Conservation (phyloP, 1,140 invertebrate species). For the Caenorhabditis tropicalis region DNA sequence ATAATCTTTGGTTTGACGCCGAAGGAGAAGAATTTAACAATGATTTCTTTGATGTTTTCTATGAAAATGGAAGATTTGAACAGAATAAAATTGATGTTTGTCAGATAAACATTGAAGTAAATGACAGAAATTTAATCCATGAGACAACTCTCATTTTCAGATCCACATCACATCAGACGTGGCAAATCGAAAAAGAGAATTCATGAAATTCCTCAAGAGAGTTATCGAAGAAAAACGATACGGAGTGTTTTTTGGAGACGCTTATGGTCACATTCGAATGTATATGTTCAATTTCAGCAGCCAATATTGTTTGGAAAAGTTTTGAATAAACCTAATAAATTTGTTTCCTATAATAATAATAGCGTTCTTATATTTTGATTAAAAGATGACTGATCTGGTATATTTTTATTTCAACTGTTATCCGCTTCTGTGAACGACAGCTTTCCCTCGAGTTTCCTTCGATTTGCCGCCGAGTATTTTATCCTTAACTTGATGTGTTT, state of each 20-base stretch:
- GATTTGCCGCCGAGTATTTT: no score
- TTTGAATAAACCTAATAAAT: neutral
- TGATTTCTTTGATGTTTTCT: conserved; percentile 28
- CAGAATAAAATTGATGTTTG: neutral
- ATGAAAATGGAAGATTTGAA: conserved; percentile 9
- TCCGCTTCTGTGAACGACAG: no score
- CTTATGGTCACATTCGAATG: neutral
- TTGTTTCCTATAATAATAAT: no score
- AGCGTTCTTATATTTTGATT: no score
- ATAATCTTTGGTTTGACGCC: neutral
- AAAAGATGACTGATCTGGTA: no score
- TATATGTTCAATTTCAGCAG: neutral
- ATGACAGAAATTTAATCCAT: neutral
- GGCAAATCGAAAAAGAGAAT: neutral
- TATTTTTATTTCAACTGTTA: no score
- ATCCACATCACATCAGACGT: neutral
- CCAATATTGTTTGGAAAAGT: conserved; percentile 25
- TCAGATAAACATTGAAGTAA: conserved; percentile 21
- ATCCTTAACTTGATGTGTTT: no score
- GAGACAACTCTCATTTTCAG: neutral
- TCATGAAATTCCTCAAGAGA: conserved; percentile 5
- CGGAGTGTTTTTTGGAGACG: neutral
- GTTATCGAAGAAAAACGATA: neutral
- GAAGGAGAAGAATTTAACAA: neutral
- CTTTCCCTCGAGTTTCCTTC: no score